Percentiles rank a stretch among this genome's conserved stretches.
phyloP scores from a whole-genome alignment of 1,140 invertebrate genomes.

The Cardiocondyla obscurior region DNA sequence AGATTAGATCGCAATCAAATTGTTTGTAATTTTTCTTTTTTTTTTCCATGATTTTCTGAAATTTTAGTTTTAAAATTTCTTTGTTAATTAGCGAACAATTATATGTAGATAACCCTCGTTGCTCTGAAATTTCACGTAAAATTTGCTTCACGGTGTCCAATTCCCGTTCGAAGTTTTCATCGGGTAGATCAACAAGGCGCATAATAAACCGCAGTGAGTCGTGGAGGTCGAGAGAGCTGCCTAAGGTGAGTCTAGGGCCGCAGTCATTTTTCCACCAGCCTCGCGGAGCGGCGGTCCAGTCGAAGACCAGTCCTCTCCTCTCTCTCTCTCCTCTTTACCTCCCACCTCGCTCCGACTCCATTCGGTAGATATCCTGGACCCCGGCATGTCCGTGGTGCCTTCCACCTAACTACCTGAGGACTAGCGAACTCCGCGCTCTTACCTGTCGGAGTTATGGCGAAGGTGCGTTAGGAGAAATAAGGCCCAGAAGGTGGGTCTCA shows the following conservation, averaged over 20 bases:
- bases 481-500: constrained; percentile 72
- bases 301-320: constrained; percentile 61
- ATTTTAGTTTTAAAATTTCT: background rate
- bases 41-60: background rate
- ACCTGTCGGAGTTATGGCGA: constrained; percentile 74
- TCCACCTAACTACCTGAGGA: constrained; percentile 72
- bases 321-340: constrained; percentile 5
- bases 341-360: constrained; percentile 51
- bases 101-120: too few species aligned
- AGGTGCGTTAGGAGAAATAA: constrained; percentile 79
- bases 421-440: constrained; percentile 59
- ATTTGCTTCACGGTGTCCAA: background rate
- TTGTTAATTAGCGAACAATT: background rate
- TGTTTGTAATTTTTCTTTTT: background rate
- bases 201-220: constrained; percentile 19
- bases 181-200: constrained; percentile 27
- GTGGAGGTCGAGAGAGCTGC: constrained; percentile 65
- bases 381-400: constrained; percentile 61
- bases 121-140: background rate
- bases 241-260: constrained; percentile 71
- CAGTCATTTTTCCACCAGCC: constrained; percentile 71
- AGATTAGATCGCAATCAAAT: too few species aligned
- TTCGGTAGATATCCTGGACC: constrained; percentile 64
- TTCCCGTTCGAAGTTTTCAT: constrained; percentile 8
- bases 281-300: constrained; percentile 72